Evolutionary conservation across 2,888 invertebrate species (phyloP), one percentile per base, ranked within the genome.

Genomic region (Lathronympha strigana): DNA sequence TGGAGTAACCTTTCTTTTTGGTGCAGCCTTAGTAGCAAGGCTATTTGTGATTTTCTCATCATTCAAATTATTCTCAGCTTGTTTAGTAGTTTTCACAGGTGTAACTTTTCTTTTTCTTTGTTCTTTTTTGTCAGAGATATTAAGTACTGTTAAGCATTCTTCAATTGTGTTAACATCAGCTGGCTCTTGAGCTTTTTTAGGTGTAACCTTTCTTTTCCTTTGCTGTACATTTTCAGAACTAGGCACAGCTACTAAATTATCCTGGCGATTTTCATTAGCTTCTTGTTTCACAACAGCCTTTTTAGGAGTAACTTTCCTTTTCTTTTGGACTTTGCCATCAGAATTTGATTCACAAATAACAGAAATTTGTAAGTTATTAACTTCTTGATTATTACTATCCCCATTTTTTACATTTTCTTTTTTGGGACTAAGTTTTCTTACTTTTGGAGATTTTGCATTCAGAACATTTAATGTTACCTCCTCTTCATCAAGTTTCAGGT

Each of bases 41-140:
- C 33, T 21, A 33, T 53, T 61, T 45, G 45, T n/a, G 17, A 17
- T 61, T 61, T 67, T 33, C 33, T 33, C 25, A 43, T 53, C 50
- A 9, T 55, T 17, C 11, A 50, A 51, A 60, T 66, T 68, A n/a
- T 58, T 54, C 63, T 25, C 63, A 8, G 28, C 66, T 68, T 28
- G 33, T 33, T 63, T 73, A 53, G 15, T 67, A 63, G 19, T 72
- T 75, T 67, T 75, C 76, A 68, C 76, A 72, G 77, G 73, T 45
- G 73, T 75, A 33, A 73, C 66, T 70, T 80, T 76, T 45, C 66
- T 74, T 69, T 69, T 77, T 47, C 69, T 76, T 28, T 71, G 62
- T 67, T 67, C 67, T 31, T 47, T 31, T 40, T 43, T 63, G 17
- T 63, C 57, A 66, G 19, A 49, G 31, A 61, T 57, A 63, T 47